Evolutionary conservation across 2,797 vertebrate species (phyloP).

Genomic region (Chloroceryle amazona): DNA sequence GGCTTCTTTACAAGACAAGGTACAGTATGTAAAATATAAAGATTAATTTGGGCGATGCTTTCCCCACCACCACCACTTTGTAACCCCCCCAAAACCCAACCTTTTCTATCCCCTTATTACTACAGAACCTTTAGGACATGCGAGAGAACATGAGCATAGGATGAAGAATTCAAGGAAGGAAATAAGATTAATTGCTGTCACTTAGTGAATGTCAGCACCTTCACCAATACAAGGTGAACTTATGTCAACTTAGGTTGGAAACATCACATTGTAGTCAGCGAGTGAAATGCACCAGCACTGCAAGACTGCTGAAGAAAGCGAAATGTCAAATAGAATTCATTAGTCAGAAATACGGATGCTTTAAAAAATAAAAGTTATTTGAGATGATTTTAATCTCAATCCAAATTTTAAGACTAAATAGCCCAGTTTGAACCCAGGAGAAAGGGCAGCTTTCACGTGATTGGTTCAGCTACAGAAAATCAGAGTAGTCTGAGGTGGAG

Average conservation of each 20-base stretch:
- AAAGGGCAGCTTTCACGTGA: not conserved
- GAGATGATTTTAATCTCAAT: not conserved
- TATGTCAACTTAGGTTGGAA: not conserved
- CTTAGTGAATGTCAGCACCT: not conserved
- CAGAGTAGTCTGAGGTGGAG: not conserved
- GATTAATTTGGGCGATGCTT: rapidly evolving
- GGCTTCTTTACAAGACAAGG: not conserved
- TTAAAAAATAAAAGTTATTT: not conserved
- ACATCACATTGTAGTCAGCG: not conserved
- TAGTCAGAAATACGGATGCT: not conserved
- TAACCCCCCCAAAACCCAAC: not conserved
- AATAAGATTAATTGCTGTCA: not conserved
- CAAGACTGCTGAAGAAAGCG: not conserved
- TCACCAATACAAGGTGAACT: not conserved
- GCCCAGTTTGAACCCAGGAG: not conserved
- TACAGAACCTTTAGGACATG: not conserved
- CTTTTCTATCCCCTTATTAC: not conserved
- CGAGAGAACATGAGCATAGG: not conserved
- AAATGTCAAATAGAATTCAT: not conserved
- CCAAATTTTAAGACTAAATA: not conserved
- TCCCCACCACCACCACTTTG: not conserved
- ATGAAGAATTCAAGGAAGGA: slow-evolving; percentile 6
- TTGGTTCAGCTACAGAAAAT: not conserved
- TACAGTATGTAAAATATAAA: not conserved
- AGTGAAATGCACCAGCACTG: not conserved